Evolutionary conservation across 2,113 vertebrate genomes (phyloP).

Genomic region (Oryzias javanicus): DNA sequence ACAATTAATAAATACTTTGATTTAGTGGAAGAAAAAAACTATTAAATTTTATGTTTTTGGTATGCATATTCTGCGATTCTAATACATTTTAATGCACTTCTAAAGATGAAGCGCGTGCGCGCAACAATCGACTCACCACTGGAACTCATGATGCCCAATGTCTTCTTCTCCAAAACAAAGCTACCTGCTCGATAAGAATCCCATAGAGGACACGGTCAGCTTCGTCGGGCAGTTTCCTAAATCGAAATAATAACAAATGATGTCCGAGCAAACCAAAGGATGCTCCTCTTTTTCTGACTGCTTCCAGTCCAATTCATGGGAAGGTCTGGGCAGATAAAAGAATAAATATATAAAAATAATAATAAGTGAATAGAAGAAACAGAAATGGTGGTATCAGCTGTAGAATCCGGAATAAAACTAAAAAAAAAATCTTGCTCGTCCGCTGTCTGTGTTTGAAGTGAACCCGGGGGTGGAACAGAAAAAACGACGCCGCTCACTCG

Average conservation of each 20-base stretch:
- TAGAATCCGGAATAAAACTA: constrained; percentile 35
- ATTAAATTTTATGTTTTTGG: too few relatives aligned
- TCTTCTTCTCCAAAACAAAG: constrained; percentile 62
- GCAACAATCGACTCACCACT: constrained; percentile 73
- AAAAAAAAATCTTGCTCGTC: constrained; percentile 7
- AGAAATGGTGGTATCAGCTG: constrained; percentile 2
- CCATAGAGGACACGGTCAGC: constrained; percentile 52
- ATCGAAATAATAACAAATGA: constrained; percentile 11
- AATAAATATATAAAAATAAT: neutral
- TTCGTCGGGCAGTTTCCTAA: constrained; percentile 40
- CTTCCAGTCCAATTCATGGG: constrained; percentile 29
- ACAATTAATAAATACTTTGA: neutral
- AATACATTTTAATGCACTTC: too few relatives aligned
- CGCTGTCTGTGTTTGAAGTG: neutral
- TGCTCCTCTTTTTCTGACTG: constrained; percentile 36
- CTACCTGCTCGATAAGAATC: constrained; percentile 49
- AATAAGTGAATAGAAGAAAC: constrained; percentile 32
- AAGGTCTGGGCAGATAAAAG: constrained; percentile 27
- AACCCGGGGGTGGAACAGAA: constrained; percentile 34
- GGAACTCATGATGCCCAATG: constrained; percentile 76
- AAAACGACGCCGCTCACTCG: constrained; percentile 56
- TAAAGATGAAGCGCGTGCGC: constrained; percentile 42
- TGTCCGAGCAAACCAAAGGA: constrained; percentile 37
- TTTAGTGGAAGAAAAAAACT: too few relatives aligned
- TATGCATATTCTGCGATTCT: too few relatives aligned